Evolutionary conservation across 2,797 vertebrate genomes (phyloP).

Genomic region (Lemur catta): DNA sequence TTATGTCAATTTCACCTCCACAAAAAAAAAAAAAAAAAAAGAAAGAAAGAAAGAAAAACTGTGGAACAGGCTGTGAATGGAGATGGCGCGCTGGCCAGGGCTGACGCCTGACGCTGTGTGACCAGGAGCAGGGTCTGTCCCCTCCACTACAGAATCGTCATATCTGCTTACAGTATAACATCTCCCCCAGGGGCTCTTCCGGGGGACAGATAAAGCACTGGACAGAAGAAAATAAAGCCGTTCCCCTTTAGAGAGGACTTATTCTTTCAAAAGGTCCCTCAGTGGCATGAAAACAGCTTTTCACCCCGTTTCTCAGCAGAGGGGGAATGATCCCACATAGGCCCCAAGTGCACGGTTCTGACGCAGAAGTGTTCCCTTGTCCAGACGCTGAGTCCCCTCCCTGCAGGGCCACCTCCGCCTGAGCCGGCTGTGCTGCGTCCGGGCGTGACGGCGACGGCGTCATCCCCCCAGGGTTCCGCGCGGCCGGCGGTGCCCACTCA

Average conservation of each 20-base stretch:
- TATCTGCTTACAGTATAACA: too few species aligned
- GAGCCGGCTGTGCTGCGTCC: accelerated
- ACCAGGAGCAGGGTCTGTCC: background rate
- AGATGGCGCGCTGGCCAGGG: too few species aligned
- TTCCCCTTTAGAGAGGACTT: too few species aligned
- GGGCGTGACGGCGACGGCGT: accelerated
- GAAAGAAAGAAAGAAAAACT: background rate
- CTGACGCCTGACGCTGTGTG: background rate
- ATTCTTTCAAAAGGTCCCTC: accelerated
- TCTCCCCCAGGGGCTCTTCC: background rate
- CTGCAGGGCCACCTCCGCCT: accelerated
- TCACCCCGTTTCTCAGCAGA: background rate
- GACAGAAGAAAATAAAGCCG: background rate
- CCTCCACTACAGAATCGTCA: too few species aligned
- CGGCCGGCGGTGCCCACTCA: accelerated
- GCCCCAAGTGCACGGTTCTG: background rate
- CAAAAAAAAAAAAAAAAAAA: background rate
- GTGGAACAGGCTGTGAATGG: accelerated
- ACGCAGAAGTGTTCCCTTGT: background rate
- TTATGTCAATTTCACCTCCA: background rate
- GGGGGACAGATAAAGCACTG: accelerated
- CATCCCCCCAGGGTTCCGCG: accelerated
- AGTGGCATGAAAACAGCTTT: background rate
- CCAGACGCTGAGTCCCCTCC: background rate
- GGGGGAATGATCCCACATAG: background rate